Evolutionary conservation across 30 jellyfish, hydroid and myxozoan genomes (phyloP).

Genomic region (Pseudorhiza aurosa): DNA sequence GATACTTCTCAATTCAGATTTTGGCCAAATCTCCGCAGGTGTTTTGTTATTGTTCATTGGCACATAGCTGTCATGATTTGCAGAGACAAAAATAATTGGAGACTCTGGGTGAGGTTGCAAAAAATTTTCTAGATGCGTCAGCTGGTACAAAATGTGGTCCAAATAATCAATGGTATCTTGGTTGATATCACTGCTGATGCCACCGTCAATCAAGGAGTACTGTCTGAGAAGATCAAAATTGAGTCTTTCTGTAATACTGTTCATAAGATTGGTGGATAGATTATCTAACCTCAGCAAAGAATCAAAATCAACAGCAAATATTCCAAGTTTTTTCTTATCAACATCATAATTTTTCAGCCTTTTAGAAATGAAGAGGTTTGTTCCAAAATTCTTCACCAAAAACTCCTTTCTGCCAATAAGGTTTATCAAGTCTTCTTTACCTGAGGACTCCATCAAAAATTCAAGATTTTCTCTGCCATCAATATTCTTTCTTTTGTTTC

Average conservation of each 20-base stretch:
- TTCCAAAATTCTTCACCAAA: neutral
- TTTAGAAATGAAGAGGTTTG: neutral
- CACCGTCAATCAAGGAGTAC: conserved; percentile 12
- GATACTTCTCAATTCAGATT: conserved; percentile 72
- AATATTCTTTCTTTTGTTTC: neutral
- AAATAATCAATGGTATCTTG: conserved; percentile 72
- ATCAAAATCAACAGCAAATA: conserved; percentile 70
- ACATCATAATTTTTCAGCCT: conserved; percentile 44
- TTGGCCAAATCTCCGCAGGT: conserved; percentile 77
- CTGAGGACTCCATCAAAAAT: neutral
- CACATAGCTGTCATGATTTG: conserved; percentile 85
- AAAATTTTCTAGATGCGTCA: conserved; percentile 80
- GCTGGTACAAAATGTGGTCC: conserved; percentile 77
- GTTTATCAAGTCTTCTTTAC: conserved; percentile 7
- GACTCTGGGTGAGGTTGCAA: conserved; percentile 75
- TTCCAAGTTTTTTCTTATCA: conserved; percentile 65
- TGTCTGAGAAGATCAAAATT: conserved; percentile 73
- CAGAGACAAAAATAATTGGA: conserved; percentile 68
- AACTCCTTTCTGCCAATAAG: conserved; percentile 10
- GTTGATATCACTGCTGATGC: conserved; percentile 19
- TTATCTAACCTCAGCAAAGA: conserved; percentile 52
- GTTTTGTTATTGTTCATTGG: conserved; percentile 66
- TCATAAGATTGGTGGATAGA: conserved; percentile 29
- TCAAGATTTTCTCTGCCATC: neutral
- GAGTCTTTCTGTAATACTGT: conserved; percentile 51